Base-by-base conservation (phyloP, 2,113 vertebrate genomes). In the Oreochromis tanganicae region DNA sequence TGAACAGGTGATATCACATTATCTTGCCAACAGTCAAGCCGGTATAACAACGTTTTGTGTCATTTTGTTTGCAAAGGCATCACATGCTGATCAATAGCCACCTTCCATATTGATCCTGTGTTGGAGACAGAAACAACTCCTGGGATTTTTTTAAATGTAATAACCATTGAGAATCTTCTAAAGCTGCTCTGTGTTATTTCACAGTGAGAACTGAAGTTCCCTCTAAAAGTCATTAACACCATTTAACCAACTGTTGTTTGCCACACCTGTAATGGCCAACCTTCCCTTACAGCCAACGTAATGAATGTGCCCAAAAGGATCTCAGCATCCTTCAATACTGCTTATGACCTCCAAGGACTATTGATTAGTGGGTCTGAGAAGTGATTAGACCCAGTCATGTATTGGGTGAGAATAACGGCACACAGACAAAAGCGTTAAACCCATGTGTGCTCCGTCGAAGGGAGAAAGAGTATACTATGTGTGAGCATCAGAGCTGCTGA, bases 401-500 rank as follows among this genome's bases (percentile, higher is more conserved):
- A 16, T 9, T 4, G 8, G 24, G 9, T 46, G n/a, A 54, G 14
- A 59, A 32, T 55, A 81, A 19, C 19, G 1, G 10, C 24, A 52
- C 14, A 79, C 71, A 46, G 46, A 85, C 27, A 27, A n/a, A 75
- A 50, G 5, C n/a, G 82, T 85, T 79, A 83, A 84, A 83, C 36
- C 57, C 6, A 19, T 75, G 79, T 84, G 27, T 78, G 66, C 66
- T 68, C 10, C 16, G 59, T 38, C 21, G 5, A 80, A 29, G 19
- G 63, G 5, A 41, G 17, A 75, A 4, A 41, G 27, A 29, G 11
- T 19, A 32, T 75, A 54, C 52, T 34, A 54, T 83, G n/a, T 66
- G 87, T 82, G 82, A 84, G 84, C 73, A 88, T 55, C 38, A 43
- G 50, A 79, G 73, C 6, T 43, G 36, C 32, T 94, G 91, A 94